Evolutionary conservation across 2,888 invertebrate species (phyloP), one percentile per base, ranked within the genome.

Genomic region (Ashinkailepas kermadecensis): DNA sequence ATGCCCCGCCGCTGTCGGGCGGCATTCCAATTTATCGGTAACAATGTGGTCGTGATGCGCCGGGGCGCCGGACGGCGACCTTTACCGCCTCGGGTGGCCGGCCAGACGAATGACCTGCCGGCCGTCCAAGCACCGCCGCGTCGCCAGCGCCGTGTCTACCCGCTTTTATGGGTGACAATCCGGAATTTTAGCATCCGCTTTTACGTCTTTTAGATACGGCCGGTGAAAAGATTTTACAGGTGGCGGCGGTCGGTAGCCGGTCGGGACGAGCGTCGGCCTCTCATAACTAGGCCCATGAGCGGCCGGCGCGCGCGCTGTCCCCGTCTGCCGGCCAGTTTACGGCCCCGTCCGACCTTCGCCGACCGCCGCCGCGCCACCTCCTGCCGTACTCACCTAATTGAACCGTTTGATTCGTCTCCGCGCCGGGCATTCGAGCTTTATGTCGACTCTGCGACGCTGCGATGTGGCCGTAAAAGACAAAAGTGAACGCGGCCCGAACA

Each of bases 91-190:
- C 12, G 15, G 74, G 9, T 2, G 10, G 74, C 21, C 74, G 6
- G 74, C 23, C 39, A 39, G 39, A 39, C 39, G 39, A 39, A 39
- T 39, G 39, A 39, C 39, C 39, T 39, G 39, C 39, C 39, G 39
- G 39, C 39, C 39, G 39, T 39, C 39, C 39, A 39, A 39, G 39
- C 39, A 39, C 39, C 39, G 39, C 39, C 39, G 39, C 18, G 64
- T 21, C 64, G n/a, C 18, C 62, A 13, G 13, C 62, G 62, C 62
- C 62, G 62, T 18, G 62, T 18, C 23, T 11, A 12, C 70, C 39
- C 15, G 39, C 39, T 74, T 74, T 74, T 74, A 74, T 74, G 74
- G 74, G 74, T 74, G 74, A 74, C 74, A 74, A 74, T 74, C 74
- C 56, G 74, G 74, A 54, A 74, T 74, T 74, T 74, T 74, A 74